Base-by-base conservation (phyloP, 2,113 vertebrate species). In the Gorilla gorilla region DNA sequence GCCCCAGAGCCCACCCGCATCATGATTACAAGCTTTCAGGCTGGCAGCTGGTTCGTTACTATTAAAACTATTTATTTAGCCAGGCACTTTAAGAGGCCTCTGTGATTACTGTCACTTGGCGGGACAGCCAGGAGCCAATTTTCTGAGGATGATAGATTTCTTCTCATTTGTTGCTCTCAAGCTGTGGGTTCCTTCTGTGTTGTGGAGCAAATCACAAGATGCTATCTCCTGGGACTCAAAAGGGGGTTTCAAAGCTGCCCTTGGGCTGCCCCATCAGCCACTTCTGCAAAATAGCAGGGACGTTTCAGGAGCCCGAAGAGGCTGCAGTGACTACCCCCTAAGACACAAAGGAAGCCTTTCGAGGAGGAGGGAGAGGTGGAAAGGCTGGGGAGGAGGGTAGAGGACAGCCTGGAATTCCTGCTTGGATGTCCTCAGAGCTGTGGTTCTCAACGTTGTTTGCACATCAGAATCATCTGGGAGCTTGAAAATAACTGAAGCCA, bases 81-180 rank as follows among this genome's bases (percentile, higher is more conserved):
- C 0, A 0, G 73, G 64, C 55, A 11, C 14, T 23, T 66, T 52
- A 57, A 48, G 82, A 50, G 93, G 35, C 88, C 59, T 57, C 66
- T n/a, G 70, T 52, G 50, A 57, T 75, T 27, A 45, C 64, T 32
- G 73, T 73, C 81, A 25, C 73, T 86, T 80, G 25, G 35, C 1
- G 0, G 72, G 82, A 43, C 3, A 4, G 25, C 64, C 8, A 50
- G 2, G 66, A 40, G 48, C 52, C 95, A 40, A 8, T 66, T 94
- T 75, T 66, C 92, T 64, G 40, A 90, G 86, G 70, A n/a, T 70
- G 73, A 86, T 13, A 16, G 40, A 88, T 52, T 86, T 61, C 68
- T 91, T 40, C 76, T 82, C 66, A 3, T 76, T 45, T n/a, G 48
- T n/a, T 76, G 55, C 48, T 82, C 32, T 82, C 96, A 91, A 75